These are phyloP conservation scores for Anoplophora glabripennis DNA, from an alignment of 1,140 invertebrate genomes.

Conservation along the genomic window DNA sequence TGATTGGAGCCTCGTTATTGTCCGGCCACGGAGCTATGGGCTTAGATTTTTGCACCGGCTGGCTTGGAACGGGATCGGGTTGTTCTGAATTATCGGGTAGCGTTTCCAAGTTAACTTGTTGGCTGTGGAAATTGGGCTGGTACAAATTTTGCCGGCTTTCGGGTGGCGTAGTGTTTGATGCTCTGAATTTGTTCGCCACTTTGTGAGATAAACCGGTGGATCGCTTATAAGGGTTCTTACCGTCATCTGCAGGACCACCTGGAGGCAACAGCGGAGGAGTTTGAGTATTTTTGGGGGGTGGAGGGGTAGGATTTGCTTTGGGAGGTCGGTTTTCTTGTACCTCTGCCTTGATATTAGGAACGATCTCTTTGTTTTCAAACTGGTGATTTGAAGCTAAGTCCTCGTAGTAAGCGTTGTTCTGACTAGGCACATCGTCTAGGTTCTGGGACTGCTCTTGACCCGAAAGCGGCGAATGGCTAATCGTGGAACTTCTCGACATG, in stretches of 20 bases:
- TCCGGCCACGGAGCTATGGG: conserved; percentile 42
- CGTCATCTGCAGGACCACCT: conserved; percentile 23
- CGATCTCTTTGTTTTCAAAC: conserved; percentile 41
- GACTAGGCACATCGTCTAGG: conserved; percentile 2
- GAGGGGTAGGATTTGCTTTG: conserved; percentile 23
- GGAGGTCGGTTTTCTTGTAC: not conserved
- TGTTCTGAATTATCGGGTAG: conserved; percentile 64
- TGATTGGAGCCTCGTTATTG: conserved; percentile 61
- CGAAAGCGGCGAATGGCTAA: conserved; percentile 43
- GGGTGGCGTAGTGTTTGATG: conserved; percentile 17
- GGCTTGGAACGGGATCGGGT: conserved; percentile 48
- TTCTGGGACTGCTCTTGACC: conserved; percentile 17
- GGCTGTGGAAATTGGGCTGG: conserved; percentile 9
- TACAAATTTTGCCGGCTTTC: conserved; percentile 16
- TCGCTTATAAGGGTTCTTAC: conserved; percentile 48
- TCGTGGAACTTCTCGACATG: conserved; percentile 55
- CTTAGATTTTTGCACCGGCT: conserved; percentile 14
- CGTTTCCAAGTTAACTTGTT: conserved; percentile 55
- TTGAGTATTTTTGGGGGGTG: conserved; percentile 27
- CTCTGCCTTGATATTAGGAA: conserved; percentile 18
- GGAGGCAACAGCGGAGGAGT: conserved; percentile 28
- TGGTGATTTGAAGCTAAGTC: conserved; percentile 3
- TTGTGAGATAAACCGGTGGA: conserved; percentile 46
- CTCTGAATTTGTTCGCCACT: conserved; percentile 38
- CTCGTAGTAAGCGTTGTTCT: conserved; percentile 5